Conservation (phyloP, 2,888 invertebrate species). For the Pammene aurita region DNA sequence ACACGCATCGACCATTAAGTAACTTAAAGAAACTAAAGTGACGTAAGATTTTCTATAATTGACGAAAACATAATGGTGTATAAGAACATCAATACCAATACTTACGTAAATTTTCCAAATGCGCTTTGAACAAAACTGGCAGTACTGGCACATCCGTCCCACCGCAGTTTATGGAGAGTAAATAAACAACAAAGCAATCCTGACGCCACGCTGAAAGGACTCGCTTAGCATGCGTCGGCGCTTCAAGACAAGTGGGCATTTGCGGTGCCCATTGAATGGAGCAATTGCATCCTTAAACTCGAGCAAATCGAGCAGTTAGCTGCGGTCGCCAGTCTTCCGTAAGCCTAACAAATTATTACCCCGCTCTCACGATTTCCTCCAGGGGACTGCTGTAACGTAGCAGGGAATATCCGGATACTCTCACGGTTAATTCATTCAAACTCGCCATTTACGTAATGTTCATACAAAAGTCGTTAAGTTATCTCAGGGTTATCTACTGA, state of each 20-base stretch:
- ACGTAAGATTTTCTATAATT: no score
- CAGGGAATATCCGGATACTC: constrained; percentile 43
- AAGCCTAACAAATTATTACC: constrained; percentile 52
- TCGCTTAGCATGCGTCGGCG: constrained; percentile 27
- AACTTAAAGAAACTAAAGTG: no score
- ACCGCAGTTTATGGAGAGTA: neutral
- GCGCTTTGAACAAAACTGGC: neutral
- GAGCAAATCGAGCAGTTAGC: constrained; percentile 53
- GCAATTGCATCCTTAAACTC: constrained; percentile 53
- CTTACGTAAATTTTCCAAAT: neutral
- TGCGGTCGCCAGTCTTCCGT: constrained; percentile 49
- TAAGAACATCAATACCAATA: no score
- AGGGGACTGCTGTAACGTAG: constrained; percentile 28
- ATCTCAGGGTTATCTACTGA: constrained; percentile 14
- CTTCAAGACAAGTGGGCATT: constrained; percentile 17
- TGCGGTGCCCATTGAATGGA: constrained; percentile 44
- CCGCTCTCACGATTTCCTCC: constrained; percentile 46
- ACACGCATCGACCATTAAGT: no score
- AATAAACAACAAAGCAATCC: constrained; percentile 15
- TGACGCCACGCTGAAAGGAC: neutral
- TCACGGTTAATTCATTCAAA: constrained; percentile 38
- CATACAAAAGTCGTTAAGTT: constrained; percentile 28
- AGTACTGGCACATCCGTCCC: neutral
- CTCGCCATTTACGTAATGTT: constrained; percentile 3
- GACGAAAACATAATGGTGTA: no score